Base-by-base conservation (phyloP, 2,888 invertebrate species). In the Caenorhabditis imperialis region DNA sequence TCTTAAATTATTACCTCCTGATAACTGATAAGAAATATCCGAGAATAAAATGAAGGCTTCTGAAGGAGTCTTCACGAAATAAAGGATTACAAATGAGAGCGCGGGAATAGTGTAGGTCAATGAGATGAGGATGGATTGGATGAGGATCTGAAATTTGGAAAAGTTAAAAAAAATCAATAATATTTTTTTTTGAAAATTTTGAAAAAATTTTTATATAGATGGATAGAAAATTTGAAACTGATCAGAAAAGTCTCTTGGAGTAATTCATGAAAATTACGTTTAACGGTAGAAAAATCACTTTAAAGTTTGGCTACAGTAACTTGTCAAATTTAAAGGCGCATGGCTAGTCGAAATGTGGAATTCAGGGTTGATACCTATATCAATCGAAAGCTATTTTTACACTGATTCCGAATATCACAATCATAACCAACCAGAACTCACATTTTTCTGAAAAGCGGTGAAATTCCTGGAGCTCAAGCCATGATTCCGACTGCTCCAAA, bases 21-120 rank as follows among this genome's bases (percentile, higher is more conserved):
- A 60, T n/a, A 69, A 27, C 45, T 69, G 69, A 48, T 69, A 69
- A 6, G 53, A 30, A 12, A 69, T 25, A 33, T 69, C 60, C 16
- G 53, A 25, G 22, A 54, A 7, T 1, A 45, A 37, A 8, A 60
- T 12, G 12, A 58, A 38, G 45, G 37, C 53, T 6, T 16, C 2
- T 6, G 60, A 30, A 8, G 54, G 51, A 1, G 12, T 23, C 5
- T 12, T 22, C 3, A 69, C 12, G n/a, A 30, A 38, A 22, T 54
- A 60, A 37, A 58, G 47, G 1, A 38, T 2, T n/a, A 38, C 60
- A 22, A 69, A 69, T 3, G 23, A 25, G 30, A 53, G 14, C 0
- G 60, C 69, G 0, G 69, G 69, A 14, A 47, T 47, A 0, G 53
- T 45, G 12, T 69, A 69, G 3, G 54, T 69, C 4, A 35, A 12